phyloP scores from a whole-genome alignment of 2,797 vertebrate genomes.

The Megalops cyprinoides region DNA sequence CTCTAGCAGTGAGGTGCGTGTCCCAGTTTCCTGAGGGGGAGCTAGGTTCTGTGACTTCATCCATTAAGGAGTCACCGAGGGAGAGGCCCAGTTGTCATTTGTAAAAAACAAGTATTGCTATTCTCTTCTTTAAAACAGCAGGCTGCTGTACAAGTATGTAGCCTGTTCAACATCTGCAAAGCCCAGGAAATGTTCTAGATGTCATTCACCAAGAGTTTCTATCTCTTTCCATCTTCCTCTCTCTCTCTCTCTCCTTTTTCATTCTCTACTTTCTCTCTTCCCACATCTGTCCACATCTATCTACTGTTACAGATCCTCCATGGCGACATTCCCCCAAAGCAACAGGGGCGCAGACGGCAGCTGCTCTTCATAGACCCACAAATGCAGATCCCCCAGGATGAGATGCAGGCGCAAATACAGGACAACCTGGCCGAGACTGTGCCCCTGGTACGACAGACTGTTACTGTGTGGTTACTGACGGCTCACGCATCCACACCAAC shows the following conservation, averaged over 20 bases:
- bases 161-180: neutral
- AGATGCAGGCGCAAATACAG: slow-evolving; percentile 69
- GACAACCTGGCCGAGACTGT: slow-evolving; percentile 63
- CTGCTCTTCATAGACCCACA: slow-evolving; percentile 73
- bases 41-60: too few species aligned
- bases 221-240: neutral
- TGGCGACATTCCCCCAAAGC: slow-evolving; percentile 27
- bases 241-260: neutral
- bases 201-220: neutral
- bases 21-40: neutral
- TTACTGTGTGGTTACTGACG: too few species aligned
- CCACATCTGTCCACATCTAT: too few species aligned
- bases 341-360: slow-evolving; percentile 61
- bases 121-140: neutral
- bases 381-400: slow-evolving; percentile 73
- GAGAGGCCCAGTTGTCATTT: neutral
- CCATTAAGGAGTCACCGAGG: neutral
- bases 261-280: slow-evolving; percentile 9
- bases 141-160: neutral
- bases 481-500: neutral
- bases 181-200: too few species aligned
- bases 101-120: neutral
- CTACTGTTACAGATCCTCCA: slow-evolving; percentile 37
- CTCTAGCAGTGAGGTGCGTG: slow-evolving; percentile 8
- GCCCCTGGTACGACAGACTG: slow-evolving; percentile 55